These are phyloP conservation scores for Sebastes matsubarae DNA, from an alignment of 2,797 vertebrate species.

Conservation along the genomic window DNA sequence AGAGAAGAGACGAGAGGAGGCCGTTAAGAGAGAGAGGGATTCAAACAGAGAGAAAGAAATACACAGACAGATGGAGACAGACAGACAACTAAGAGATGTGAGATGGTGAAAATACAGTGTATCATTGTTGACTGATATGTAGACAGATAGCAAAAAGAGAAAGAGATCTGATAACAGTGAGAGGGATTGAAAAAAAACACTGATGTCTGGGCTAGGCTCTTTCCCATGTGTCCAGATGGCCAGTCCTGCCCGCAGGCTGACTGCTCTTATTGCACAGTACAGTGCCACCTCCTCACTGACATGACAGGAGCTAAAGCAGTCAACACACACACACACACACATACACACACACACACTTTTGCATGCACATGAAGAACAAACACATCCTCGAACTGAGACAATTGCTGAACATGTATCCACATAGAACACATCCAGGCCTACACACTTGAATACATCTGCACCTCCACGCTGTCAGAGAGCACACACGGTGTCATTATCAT, in stretches of 20 bases:
- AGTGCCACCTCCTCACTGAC: conserved; percentile 58
- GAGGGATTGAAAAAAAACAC: conserved; percentile 15
- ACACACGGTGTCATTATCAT: background rate
- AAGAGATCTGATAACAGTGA: conserved; percentile 44
- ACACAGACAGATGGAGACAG: conserved; percentile 23
- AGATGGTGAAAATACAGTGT: conserved; percentile 40
- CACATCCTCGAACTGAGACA: background rate
- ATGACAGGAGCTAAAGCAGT: conserved; percentile 40
- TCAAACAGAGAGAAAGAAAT: conserved; percentile 1
- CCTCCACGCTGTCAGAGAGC: conserved; percentile 9
- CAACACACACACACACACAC: background rate
- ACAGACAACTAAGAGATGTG: conserved; percentile 10
- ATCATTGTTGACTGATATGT: conserved; percentile 20
- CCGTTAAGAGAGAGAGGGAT: background rate
- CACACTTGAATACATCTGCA: conserved; percentile 8
- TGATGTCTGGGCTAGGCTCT: conserved; percentile 48
- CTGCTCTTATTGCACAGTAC: conserved; percentile 64
- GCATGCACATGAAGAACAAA: background rate
- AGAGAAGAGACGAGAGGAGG: conserved; percentile 16
- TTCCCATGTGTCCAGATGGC: conserved; percentile 69
- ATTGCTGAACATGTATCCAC: background rate
- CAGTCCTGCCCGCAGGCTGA: conserved; percentile 54
- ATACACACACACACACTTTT: background rate
- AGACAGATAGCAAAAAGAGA: conserved; percentile 22
- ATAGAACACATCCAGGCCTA: background rate